Evolutionary conservation across 2,797 vertebrate genomes (phyloP).

Genomic region (Thalassophryne amazonica): DNA sequence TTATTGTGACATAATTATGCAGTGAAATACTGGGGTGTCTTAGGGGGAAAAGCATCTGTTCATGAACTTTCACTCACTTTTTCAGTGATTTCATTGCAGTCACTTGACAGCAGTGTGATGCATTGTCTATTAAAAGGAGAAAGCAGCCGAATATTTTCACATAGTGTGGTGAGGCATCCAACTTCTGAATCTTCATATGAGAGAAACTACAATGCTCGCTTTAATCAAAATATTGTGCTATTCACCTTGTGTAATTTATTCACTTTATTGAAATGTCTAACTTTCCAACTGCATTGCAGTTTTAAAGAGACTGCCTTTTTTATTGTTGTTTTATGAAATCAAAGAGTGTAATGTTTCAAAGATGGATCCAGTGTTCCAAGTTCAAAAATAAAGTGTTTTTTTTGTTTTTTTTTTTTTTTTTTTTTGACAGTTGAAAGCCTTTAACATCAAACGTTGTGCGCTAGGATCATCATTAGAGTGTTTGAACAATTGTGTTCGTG

Average conservation of each 20-base stretch:
- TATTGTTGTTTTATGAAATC: not conserved
- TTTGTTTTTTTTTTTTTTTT: constrained; percentile 3
- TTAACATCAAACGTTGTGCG: constrained; percentile 21
- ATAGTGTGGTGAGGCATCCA: not conserved
- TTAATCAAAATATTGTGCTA: constrained; percentile 3
- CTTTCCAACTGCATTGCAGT: constrained; percentile 24
- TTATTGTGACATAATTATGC: too few species aligned
- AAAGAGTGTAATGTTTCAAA: constrained; percentile 6
- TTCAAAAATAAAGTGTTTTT: constrained; percentile 11
- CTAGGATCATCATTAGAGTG: constrained; percentile 15
- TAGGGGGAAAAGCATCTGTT: too few species aligned
- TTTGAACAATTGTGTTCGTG: not conserved
- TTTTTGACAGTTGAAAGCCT: constrained; percentile 21
- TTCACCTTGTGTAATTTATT: constrained; percentile 5
- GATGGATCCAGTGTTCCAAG: constrained; percentile 1
- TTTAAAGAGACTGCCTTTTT: not conserved
- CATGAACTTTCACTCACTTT: not conserved
- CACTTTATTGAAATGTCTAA: constrained; percentile 42
- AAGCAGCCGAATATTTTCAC: not conserved
- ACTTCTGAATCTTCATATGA: not conserved
- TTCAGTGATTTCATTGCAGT: not conserved
- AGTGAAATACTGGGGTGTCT: too few species aligned
- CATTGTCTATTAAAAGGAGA: not conserved
- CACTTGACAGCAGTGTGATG: not conserved
- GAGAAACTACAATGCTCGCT: not conserved